Evolutionary conservation across 2,888 invertebrate species (phyloP).

Genomic region (Octonoba sinensis): DNA sequence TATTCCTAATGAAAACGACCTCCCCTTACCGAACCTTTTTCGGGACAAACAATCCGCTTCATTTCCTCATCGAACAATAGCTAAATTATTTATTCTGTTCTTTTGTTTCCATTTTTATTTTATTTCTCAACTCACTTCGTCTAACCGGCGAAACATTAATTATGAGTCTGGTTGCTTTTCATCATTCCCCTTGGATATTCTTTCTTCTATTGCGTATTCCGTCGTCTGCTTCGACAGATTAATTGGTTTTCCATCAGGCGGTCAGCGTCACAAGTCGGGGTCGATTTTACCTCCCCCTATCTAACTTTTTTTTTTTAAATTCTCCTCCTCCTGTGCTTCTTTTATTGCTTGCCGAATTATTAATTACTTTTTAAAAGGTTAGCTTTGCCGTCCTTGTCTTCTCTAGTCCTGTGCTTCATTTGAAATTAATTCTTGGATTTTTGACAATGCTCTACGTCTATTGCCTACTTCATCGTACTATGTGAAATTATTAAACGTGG

Average conservation of each 20-base stretch:
- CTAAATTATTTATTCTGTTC: conserved; percentile 44
- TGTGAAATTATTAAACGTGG: too few species aligned
- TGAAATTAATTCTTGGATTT: too few species aligned
- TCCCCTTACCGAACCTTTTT: background rate
- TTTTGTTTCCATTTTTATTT: conserved; percentile 2
- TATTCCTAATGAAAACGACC: conserved; percentile 41
- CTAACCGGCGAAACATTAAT: conserved; percentile 27
- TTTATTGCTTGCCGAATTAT: conserved; percentile 1
- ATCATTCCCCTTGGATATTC: background rate
- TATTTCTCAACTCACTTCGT: background rate
- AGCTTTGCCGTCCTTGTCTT: background rate
- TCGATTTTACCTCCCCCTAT: too few species aligned
- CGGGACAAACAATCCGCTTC: conserved; percentile 29
- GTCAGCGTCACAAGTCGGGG: background rate
- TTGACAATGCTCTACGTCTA: too few species aligned
- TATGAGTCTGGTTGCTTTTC: conserved; percentile 21
- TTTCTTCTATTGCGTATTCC: conserved; percentile 1
- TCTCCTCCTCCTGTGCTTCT: too few species aligned
- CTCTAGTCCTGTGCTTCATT: too few species aligned
- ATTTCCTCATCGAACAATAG: conserved; percentile 33
- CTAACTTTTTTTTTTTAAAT: too few species aligned
- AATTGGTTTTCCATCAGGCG: conserved; percentile 25
- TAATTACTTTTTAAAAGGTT: conserved; percentile 22
- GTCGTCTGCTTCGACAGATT: conserved; percentile 17
- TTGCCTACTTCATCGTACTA: too few species aligned